phyloP scores from a whole-genome alignment of 2,113 vertebrate species.

The Loxodonta africana region DNA sequence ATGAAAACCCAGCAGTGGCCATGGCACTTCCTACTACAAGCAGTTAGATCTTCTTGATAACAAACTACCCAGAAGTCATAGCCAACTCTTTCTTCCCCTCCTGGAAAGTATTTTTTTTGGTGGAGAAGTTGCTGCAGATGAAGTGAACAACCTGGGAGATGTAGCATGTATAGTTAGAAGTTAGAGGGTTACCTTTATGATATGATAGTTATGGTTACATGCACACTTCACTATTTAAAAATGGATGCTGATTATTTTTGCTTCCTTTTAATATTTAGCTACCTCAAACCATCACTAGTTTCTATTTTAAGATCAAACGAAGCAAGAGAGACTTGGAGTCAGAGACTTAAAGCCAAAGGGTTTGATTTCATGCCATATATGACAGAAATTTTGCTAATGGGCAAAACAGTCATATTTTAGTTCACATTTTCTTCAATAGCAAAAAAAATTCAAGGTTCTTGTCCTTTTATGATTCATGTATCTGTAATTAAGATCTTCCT shows the following conservation, averaged over 20 bases:
- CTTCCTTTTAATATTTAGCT: conserved; percentile 53
- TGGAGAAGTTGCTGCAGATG: background rate
- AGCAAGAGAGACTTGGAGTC: background rate
- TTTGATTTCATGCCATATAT: conserved; percentile 37
- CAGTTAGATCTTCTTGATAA: background rate
- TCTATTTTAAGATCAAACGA: conserved; percentile 51
- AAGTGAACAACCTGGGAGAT: background rate
- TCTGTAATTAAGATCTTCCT: conserved; percentile 18
- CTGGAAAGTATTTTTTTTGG: background rate
- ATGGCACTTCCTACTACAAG: background rate
- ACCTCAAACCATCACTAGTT: background rate
- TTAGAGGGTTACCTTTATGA: background rate
- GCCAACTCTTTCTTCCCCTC: background rate
- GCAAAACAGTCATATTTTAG: conserved; percentile 31
- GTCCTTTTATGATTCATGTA: background rate
- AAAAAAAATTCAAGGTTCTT: background rate
- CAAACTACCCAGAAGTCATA: background rate
- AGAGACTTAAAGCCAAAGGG: conserved; percentile 32
- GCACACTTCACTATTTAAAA: conserved; percentile 20
- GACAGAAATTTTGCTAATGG: background rate
- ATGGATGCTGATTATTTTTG: conserved; percentile 30
- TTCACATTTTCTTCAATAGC: conserved; percentile 21
- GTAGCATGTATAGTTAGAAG: background rate
- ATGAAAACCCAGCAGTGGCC: background rate
- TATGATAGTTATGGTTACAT: background rate